These are phyloP conservation scores for Dolichotis patagonum DNA, from an alignment of 2,113 vertebrate genomes.

Conservation along the genomic window DNA sequence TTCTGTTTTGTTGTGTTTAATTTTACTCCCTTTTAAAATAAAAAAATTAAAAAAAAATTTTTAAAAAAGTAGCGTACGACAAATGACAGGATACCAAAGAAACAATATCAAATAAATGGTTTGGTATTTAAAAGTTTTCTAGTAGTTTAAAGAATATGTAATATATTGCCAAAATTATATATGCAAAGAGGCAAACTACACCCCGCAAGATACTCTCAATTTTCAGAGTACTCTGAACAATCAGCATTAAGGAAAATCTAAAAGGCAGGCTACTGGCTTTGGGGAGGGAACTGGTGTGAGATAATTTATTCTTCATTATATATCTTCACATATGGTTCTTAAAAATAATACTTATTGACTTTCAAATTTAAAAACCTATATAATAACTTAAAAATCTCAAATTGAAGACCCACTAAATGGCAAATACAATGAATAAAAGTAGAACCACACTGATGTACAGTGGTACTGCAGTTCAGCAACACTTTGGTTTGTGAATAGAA, in stretches of 20 bases:
- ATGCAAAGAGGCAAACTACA: not conserved
- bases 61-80: not conserved
- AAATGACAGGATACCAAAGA: not conserved
- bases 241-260: not conserved
- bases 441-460: not conserved
- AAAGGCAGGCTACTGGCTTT: not conserved
- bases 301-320: not conserved
- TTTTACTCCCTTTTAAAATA: no score
- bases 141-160: not conserved
- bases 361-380: not conserved
- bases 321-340: not conserved
- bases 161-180: not conserved
- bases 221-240: conserved; percentile 7
- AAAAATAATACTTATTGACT: not conserved
- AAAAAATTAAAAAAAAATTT: no score
- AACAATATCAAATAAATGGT: not conserved
- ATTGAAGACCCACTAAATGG: not conserved
- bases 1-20: no score
- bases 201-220: not conserved
- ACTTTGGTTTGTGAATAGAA: not conserved
- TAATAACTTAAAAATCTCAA: not conserved
- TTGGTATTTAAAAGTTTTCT: not conserved
- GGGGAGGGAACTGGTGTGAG: not conserved
- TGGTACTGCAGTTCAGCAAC: not conserved
- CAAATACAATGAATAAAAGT: not conserved